phyloP scores from a whole-genome alignment of 2,797 vertebrate genomes.

The Bufotes viridis region DNA sequence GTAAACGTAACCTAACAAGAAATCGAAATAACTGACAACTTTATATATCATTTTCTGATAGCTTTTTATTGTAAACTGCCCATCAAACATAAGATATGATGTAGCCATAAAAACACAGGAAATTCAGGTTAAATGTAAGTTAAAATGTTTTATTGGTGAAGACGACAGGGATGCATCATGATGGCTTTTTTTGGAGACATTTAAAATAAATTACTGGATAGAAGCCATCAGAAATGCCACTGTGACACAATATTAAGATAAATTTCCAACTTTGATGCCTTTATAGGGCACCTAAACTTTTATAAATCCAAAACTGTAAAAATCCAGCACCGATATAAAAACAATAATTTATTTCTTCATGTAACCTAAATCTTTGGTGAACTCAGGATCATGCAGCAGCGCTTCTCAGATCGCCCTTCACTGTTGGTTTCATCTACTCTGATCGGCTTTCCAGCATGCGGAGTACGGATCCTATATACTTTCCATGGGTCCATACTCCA shows the following conservation, averaged over 20 bases:
- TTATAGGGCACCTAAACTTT: too few relatives aligned
- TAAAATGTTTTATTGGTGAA: neutral
- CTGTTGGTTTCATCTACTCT: too few relatives aligned
- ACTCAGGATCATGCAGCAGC: too few relatives aligned
- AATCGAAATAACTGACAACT: neutral
- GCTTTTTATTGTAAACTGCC: constrained; percentile 40
- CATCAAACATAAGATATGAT: constrained; percentile 3
- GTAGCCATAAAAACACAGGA: constrained; percentile 24
- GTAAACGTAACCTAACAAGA: neutral
- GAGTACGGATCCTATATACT: too few relatives aligned
- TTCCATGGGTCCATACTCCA: too few relatives aligned
- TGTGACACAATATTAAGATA: neutral
- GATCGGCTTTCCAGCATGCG: too few relatives aligned
- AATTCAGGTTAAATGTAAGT: neutral
- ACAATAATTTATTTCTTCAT: too few relatives aligned
- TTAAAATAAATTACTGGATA: neutral
- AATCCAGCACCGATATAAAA: too few relatives aligned
- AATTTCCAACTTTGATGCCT: neutral
- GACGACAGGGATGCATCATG: neutral
- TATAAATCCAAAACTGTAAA: too few relatives aligned
- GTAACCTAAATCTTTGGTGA: too few relatives aligned
- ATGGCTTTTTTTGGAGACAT: neutral
- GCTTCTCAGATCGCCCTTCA: too few relatives aligned
- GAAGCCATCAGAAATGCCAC: neutral
- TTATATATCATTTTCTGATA: neutral